Conservation (phyloP, 2,888 invertebrate genomes). For the Agonopterix alstromeriana region DNA sequence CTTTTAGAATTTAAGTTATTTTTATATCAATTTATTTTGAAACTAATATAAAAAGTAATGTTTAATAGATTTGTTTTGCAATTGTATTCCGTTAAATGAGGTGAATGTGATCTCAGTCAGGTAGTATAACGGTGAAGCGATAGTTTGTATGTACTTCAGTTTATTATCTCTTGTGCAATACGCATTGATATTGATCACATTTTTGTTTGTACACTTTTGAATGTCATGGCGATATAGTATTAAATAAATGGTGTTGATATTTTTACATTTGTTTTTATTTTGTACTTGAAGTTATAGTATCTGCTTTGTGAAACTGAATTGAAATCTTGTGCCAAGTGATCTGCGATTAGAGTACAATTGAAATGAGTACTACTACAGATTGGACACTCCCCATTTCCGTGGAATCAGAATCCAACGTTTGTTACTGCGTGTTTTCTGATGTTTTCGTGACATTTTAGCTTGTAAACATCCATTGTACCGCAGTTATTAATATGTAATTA, state of each 20-base stretch:
- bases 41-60: slow-evolving; percentile 51
- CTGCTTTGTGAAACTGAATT: too few species aligned
- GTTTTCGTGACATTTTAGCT: too few species aligned
- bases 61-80: slow-evolving; percentile 37
- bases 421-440: too few species aligned
- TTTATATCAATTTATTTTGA: slow-evolving; percentile 66
- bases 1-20: slow-evolving; percentile 59
- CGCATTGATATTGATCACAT: slow-evolving; percentile 42
- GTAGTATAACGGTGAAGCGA: slow-evolving; percentile 17
- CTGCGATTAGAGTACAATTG: too few species aligned
- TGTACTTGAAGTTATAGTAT: not conserved
- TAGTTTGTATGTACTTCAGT: slow-evolving; percentile 16
- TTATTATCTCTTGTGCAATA: slow-evolving; percentile 53
- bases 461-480: too few species aligned
- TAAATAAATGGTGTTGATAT: slow-evolving; percentile 60
- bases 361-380: too few species aligned
- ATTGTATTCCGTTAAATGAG: slow-evolving; percentile 30
- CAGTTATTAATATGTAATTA: too few species aligned
- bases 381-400: too few species aligned
- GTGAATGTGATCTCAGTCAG: slow-evolving; percentile 58
- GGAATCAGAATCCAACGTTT: too few species aligned
- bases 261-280: not conserved
- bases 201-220: slow-evolving; percentile 37
- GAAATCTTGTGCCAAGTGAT: too few species aligned
- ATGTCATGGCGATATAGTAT: slow-evolving; percentile 53